These are phyloP conservation scores for Bellardia bayeri DNA, from an alignment of 2,888 invertebrate species.

Conservation along the genomic window DNA sequence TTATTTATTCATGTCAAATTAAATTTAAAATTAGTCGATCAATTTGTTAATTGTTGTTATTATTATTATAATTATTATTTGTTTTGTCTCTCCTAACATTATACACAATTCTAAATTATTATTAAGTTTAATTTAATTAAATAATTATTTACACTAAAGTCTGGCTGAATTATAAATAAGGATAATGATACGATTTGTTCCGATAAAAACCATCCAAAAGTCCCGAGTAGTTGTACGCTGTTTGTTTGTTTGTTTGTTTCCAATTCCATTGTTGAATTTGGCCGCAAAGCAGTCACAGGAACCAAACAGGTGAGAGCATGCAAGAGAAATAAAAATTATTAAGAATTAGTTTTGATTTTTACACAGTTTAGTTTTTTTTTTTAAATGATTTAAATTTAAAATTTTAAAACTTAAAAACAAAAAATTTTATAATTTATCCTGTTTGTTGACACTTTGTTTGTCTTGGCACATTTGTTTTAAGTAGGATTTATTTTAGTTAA, in stretches of 20 bases:
- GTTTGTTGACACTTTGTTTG: slow-evolving; percentile 1
- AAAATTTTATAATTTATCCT: neutral
- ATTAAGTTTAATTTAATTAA: slow-evolving; percentile 44
- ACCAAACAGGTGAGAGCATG: slow-evolving; percentile 29
- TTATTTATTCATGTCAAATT: too few species aligned
- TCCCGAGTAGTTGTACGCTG: slow-evolving; percentile 81
- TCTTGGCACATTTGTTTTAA: neutral
- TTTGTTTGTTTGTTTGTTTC: neutral
- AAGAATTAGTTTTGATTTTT: slow-evolving; percentile 32
- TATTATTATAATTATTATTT: slow-evolving; percentile 51
- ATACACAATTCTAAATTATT: slow-evolving; percentile 62
- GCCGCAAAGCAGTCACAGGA: neutral
- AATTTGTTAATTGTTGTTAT: slow-evolving; percentile 11
- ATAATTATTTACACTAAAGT: slow-evolving; percentile 75
- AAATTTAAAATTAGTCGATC: too few species aligned
- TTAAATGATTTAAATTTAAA: neutral
- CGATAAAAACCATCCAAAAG: slow-evolving; percentile 84
- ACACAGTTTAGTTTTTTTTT: neutral
- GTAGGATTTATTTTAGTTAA: slow-evolving; percentile 9
- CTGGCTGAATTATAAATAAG: slow-evolving; percentile 83
- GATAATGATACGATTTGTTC: slow-evolving; percentile 84
- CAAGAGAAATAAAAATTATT: slow-evolving; percentile 44
- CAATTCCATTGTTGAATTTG: neutral
- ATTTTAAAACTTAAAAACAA: neutral
- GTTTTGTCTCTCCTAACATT: slow-evolving; percentile 64